Evolutionary conservation across 2,888 invertebrate genomes (phyloP).

Genomic region (Scaptomyza caliginosa): DNA sequence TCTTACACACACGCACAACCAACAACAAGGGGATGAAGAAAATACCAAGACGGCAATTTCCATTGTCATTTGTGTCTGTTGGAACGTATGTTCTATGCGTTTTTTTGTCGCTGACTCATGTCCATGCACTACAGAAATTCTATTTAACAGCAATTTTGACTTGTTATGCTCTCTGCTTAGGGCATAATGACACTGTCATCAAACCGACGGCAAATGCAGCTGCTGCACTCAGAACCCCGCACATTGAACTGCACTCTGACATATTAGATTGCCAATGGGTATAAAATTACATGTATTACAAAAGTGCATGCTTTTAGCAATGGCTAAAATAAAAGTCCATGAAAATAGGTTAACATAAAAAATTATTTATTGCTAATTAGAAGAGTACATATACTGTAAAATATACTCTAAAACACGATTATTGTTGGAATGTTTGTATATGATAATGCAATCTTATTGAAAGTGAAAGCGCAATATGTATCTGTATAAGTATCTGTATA

Average conservation of each 20-base stretch:
- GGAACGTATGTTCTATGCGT: slow-evolving; percentile 48
- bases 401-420: too few species aligned
- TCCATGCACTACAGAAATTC: slow-evolving; percentile 70
- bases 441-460: too few species aligned
- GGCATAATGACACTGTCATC: slow-evolving; percentile 53
- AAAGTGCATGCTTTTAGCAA: slow-evolving; percentile 11
- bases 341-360: background rate
- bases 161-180: slow-evolving; percentile 47
- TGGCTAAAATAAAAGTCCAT: background rate
- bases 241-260: slow-evolving; percentile 2
- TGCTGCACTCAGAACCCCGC: slow-evolving; percentile 5
- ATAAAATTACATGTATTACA: slow-evolving; percentile 23
- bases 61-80: slow-evolving; percentile 63
- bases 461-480: too few species aligned
- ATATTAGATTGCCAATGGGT: slow-evolving; percentile 17
- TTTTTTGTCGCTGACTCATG: slow-evolving; percentile 66
- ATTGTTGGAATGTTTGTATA: too few species aligned
- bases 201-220: slow-evolving; percentile 24
- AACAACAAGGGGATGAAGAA: slow-evolving; percentile 1
- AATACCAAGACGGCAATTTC: slow-evolving; percentile 48
- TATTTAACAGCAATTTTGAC: slow-evolving; percentile 69
- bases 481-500: too few species aligned
- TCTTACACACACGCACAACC: slow-evolving; percentile 47
- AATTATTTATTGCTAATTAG: background rate
- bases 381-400: too few species aligned